These are phyloP conservation scores for Sesamia inferens DNA, from an alignment of 2,888 invertebrate genomes.

Conservation along the genomic window DNA sequence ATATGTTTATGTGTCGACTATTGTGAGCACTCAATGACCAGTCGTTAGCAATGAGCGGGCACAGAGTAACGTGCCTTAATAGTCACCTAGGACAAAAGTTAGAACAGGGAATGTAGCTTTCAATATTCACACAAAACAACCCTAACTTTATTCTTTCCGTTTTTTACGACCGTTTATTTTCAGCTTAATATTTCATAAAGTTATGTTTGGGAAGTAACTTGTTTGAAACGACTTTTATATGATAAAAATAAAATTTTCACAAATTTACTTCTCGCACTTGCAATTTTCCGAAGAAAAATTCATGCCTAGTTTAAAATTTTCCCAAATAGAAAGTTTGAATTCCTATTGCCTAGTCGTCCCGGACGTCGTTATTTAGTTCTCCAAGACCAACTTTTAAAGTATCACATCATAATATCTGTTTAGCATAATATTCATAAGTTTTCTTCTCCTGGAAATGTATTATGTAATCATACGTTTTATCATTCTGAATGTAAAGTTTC, in stretches of 20 bases:
- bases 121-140: not conserved
- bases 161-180: not conserved
- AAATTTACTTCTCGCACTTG: slow-evolving; percentile 14
- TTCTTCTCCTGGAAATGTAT: slow-evolving; percentile 12
- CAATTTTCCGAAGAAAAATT: slow-evolving; percentile 33
- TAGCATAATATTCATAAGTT: slow-evolving; percentile 14
- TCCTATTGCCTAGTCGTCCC: slow-evolving; percentile 35
- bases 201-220: not conserved
- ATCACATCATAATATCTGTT: slow-evolving; percentile 33
- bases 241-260: slow-evolving; percentile 5
- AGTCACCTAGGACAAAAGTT: slow-evolving; percentile 1
- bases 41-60: slow-evolving; percentile 39
- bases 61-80: slow-evolving; percentile 1
- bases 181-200: not conserved
- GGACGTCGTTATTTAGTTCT: slow-evolving; percentile 56
- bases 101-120: not conserved
- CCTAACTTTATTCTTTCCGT: not conserved
- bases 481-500: slow-evolving; percentile 13
- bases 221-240: slow-evolving; percentile 8
- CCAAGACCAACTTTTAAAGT: slow-evolving; percentile 31
- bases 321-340: slow-evolving; percentile 46
- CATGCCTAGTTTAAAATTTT: slow-evolving; percentile 46
- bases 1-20: slow-evolving; percentile 12
- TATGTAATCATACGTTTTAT: slow-evolving; percentile 21
- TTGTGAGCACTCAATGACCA: slow-evolving; percentile 33